Evolutionary conservation across 2,888 invertebrate genomes (phyloP), one percentile per base, ranked within the genome.

Genomic region (Patella pellucida): DNA sequence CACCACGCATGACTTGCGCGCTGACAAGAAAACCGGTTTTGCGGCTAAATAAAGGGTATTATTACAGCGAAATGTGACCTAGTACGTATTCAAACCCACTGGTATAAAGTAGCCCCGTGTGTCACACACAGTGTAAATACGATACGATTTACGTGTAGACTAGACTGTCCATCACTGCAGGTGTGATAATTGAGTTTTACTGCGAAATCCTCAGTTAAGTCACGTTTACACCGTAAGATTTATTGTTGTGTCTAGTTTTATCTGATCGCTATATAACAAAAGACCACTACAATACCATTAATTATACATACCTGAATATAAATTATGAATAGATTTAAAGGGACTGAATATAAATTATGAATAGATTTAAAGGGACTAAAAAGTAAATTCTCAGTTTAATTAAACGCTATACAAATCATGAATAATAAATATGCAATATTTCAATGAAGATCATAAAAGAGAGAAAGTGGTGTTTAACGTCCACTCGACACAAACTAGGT

Each of bases 61-160:
- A 62, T 62, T 62, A 62, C 19, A 15, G 62, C 19, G 62, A 62
- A 62, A 62, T 62, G 19, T 23, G 62, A 62, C 62, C 62, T 62
- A 19, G 19, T 19, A 62, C 19, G 19, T 62, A 62, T 62, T 62
- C 19, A 62, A 62, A 62, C 62, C 23, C 23, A 62, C 62, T 23
- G 23, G 14, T 14, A 62, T 62, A 62, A 62, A 23, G 19, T 62
- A 62, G 62, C 19, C 23, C 19, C 62, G 9, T 23, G 62, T 62
- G 62, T 62, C 62, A 62, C 62, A 62, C 23, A 62, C 62, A 62
- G 19, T 23, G 62, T 62, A 62, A 62, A 62, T 62, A 62, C 62
- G 23, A 14, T 62, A 62, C 62, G 23, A 62, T 62, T 62, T 19
- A 23, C 23, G 12, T 62, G 62, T 62, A 19, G 62, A 23, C 62